phyloP scores from a whole-genome alignment of 2,113 vertebrate genomes.

The Elephantulus edwardii region DNA sequence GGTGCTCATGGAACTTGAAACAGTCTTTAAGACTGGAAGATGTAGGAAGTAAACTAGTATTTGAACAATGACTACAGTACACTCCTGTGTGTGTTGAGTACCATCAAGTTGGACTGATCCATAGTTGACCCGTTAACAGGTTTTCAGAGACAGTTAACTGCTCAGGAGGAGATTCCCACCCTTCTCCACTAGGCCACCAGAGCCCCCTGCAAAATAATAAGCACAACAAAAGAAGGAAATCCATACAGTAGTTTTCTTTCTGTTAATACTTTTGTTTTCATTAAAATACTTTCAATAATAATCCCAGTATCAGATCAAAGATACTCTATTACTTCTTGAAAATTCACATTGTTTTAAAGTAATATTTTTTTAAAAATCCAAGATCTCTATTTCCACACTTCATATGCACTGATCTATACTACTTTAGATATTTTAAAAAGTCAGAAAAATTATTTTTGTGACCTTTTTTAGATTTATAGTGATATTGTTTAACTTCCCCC shows the following conservation, averaged over 20 bases:
- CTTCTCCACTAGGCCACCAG: too few relatives aligned
- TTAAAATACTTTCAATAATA: background rate
- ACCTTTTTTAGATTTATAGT: background rate
- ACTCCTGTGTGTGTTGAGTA: too few relatives aligned
- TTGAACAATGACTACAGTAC: background rate
- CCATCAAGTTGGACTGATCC: too few relatives aligned
- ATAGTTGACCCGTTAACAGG: too few relatives aligned
- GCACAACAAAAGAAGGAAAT: background rate
- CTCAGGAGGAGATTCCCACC: too few relatives aligned
- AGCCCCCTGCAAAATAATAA: too few relatives aligned
- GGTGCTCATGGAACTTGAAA: background rate
- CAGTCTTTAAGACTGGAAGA: too few relatives aligned
- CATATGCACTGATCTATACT: background rate
- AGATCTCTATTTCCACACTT: background rate
- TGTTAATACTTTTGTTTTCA: background rate
- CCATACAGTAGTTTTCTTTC: background rate
- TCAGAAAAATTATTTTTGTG: background rate
- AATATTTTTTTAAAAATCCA: background rate
- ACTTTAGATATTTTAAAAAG: too few relatives aligned
- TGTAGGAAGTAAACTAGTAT: too few relatives aligned
- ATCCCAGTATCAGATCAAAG: background rate
- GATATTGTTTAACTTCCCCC: background rate
- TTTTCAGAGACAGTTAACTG: too few relatives aligned
- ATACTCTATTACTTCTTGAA: background rate
- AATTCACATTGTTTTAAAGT: too few relatives aligned